Percentiles rank a stretch among this genome's conserved stretches.
Evolutionary conservation across 30 jellyfish, hydroid and myxozoan species (phyloP).

Genomic region (Cassiopea andromeda): DNA sequence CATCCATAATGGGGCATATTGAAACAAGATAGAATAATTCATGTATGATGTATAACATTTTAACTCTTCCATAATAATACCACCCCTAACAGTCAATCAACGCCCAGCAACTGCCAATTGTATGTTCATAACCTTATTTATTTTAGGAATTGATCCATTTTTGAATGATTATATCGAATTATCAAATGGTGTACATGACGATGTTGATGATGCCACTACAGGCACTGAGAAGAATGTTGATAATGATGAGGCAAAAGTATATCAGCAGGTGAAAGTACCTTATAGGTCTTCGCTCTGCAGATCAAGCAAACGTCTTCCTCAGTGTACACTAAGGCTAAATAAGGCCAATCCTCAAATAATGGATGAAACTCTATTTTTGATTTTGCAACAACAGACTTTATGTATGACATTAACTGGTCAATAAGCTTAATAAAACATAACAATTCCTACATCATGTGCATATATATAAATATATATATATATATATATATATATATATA

Average conservation of each 20-base stretch:
- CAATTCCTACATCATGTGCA: too few species aligned
- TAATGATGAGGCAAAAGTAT: neutral
- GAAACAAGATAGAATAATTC: too few species aligned
- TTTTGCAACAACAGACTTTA: neutral
- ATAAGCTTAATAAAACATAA: too few species aligned
- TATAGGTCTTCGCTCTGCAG: neutral
- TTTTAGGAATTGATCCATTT: slow-evolving; percentile 2
- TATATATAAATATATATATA: too few species aligned
- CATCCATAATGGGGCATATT: too few species aligned
- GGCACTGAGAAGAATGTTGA: neutral
- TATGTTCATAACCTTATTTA: neutral
- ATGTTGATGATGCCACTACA: neutral
- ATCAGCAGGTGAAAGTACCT: neutral
- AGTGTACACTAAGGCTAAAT: neutral
- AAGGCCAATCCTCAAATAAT: neutral
- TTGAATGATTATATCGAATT: neutral
- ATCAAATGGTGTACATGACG: neutral
- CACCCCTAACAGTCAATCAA: too few species aligned
- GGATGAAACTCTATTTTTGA: neutral
- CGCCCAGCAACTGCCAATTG: too few species aligned
- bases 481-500: too few species aligned
- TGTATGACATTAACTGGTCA: neutral
- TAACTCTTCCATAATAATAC: too few species aligned
- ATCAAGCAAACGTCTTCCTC: neutral
- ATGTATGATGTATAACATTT: too few species aligned